Evolutionary conservation across 2,113 vertebrate species (phyloP), one percentile per base, ranked within the genome.

Genomic region (Chauna torquata): DNA sequence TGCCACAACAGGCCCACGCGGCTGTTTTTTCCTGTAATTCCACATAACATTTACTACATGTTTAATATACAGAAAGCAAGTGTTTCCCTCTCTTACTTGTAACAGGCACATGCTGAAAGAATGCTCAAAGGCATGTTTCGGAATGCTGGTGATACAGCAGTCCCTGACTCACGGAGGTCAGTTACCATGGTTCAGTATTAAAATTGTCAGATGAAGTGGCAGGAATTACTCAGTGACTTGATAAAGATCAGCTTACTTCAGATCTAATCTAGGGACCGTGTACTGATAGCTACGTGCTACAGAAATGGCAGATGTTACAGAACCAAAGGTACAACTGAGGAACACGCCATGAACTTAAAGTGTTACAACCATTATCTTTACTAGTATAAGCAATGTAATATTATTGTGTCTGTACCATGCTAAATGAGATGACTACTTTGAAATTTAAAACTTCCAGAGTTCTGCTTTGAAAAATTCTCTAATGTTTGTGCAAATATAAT

Each of bases 211-310:
- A 94, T 2, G 13, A 95, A 87, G 91, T 66, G 77, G 57, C 88
- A 92, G 83, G 92, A 97, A 97, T 96, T 94, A 96, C 47, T 42
- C 93, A 58, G 81, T 36, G 57, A 83, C 86, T 97, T 96, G 91
- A 94, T 44, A 93, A 97, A 96, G 97, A 97, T 94, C 94, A 97
- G 86, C 82, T 98, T 96, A 96, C 72, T 97, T 95, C 75, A 90
- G 75, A 79, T 95, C 86, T 97, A 91, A 97, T 96, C 94, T 96
- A 94, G 78, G 78, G 86, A 96, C 72, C 96, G 85, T 0, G 1
- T 70, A 84, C 40, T 90, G 82, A 95, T 50, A 94, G 24, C 66
- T 89, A 32, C 25, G 68, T 81, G 57, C 64, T 94, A 91, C 54
- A 79, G 80, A 94, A 95, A 92, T 24, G 13, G 75, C 12, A 89